A percentile compares a stretch with the other conserved stretches of the same genome.
Conservation (phyloP, 2,797 vertebrate genomes). For the Sebastes ruberrimus region DNA sequence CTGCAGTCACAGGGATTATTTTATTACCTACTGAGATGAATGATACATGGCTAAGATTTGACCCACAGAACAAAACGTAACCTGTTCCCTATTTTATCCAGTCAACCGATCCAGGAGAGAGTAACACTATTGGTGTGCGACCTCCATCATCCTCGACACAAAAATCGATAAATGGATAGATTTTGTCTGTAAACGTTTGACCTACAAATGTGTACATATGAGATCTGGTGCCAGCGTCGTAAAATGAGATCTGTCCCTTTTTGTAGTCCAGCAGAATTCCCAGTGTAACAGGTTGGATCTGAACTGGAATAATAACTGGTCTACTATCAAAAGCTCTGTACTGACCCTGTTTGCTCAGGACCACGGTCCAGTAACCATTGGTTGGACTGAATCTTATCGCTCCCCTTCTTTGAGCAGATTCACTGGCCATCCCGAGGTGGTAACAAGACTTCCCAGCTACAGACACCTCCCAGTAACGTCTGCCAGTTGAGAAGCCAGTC, state of each 20-base stretch:
- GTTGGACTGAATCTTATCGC: rapidly evolving
- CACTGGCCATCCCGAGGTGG: constrained; percentile 61
- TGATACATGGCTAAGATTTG: not conserved
- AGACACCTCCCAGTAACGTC: constrained; percentile 72
- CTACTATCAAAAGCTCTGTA: not conserved
- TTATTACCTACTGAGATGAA: not conserved
- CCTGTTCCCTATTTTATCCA: constrained; percentile 45
- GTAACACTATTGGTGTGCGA: constrained; percentile 14
- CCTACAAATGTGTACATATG: constrained; percentile 53
- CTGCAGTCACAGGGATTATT: not conserved
- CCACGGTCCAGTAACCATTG: constrained; percentile 62
- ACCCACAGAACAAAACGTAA: not conserved
- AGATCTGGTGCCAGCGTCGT: constrained; percentile 32
- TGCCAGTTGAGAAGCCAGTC: constrained; percentile 53
- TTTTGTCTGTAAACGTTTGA: constrained; percentile 27
- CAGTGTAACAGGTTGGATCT: constrained; percentile 1
- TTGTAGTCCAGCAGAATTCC: constrained; percentile 67
- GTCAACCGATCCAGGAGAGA: constrained; percentile 29
- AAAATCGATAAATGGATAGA: constrained; percentile 63
- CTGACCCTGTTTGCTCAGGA: constrained; percentile 19
- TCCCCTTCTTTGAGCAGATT: constrained; percentile 56
- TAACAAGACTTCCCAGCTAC: constrained; percentile 54
- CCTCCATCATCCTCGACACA: constrained; percentile 36
- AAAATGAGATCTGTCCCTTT: constrained; percentile 56
- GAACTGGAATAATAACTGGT: rapidly evolving